Conservation (phyloP, 2,797 vertebrate genomes). For the Malurus leucopterus region DNA sequence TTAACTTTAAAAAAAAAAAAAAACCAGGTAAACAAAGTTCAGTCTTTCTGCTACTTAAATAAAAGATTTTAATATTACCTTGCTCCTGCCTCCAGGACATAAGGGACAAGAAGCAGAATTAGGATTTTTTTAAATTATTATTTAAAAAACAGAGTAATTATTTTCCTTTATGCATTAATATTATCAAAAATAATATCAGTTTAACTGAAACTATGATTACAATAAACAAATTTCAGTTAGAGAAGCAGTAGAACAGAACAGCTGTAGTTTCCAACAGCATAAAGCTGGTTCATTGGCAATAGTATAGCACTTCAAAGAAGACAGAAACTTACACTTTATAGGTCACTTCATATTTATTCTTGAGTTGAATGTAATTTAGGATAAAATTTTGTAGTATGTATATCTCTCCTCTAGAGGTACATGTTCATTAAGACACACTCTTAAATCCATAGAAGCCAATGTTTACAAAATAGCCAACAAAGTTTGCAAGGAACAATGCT, state of each 20-base stretch:
- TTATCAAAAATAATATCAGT: background rate
- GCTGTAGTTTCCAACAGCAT: background rate
- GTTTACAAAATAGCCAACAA: background rate
- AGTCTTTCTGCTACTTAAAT: slow-evolving; percentile 37
- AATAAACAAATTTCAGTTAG: background rate
- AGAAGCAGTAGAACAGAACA: background rate
- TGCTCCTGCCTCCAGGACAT: slow-evolving; percentile 33
- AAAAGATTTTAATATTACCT: slow-evolving; percentile 40
- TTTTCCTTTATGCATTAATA: background rate
- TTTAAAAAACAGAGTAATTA: background rate
- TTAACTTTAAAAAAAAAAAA: slow-evolving; percentile 13
- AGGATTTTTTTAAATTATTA: slow-evolving; percentile 23
- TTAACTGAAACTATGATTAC: background rate
- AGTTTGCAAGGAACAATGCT: background rate
- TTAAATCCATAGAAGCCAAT: background rate
- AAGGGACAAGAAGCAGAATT: slow-evolving; percentile 13
- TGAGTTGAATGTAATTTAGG: background rate
- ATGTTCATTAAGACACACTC: background rate
- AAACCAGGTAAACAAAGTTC: slow-evolving; percentile 48
- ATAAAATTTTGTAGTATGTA: background rate
- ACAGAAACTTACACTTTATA: background rate
- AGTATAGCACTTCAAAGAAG: background rate
- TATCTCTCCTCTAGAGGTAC: background rate
- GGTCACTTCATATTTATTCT: background rate
- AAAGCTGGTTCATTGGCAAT: background rate